phyloP scores from a whole-genome alignment of 2,888 invertebrate species.

The Drosophila bunnanda region DNA sequence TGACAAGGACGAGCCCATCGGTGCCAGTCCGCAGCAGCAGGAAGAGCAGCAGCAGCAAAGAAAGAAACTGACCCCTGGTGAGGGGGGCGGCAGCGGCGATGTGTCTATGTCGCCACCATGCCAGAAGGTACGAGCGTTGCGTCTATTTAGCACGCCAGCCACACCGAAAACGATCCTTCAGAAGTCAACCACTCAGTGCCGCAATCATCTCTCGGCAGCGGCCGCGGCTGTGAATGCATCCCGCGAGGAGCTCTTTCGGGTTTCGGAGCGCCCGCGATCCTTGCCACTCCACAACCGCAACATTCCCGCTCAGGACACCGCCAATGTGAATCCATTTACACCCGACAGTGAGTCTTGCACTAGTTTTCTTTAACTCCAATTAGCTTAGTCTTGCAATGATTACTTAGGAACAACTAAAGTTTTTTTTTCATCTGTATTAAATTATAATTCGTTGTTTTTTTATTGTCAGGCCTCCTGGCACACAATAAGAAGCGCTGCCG shows the following conservation, averaged over 20 bases:
- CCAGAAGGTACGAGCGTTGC: slow-evolving; percentile 87
- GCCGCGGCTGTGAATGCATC: slow-evolving; percentile 63
- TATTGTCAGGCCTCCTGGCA: slow-evolving; percentile 80
- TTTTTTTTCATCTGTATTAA: not conserved
- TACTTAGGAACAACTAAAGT: too few species aligned
- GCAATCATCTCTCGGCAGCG: slow-evolving; percentile 82
- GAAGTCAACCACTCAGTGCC: slow-evolving; percentile 86
- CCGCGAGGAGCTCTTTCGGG: slow-evolving; percentile 55
- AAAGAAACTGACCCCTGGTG: slow-evolving; percentile 22
- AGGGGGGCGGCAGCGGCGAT: slow-evolving; percentile 5
- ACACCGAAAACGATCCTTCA: slow-evolving; percentile 91
- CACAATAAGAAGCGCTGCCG: slow-evolving; percentile 84
- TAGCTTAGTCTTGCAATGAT: too few species aligned
- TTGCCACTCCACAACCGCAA: slow-evolving; percentile 82
- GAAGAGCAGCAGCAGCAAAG: slow-evolving; percentile 26
- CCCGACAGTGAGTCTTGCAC: slow-evolving; percentile 87
- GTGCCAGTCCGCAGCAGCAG: slow-evolving; percentile 55
- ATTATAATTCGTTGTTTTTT: not conserved
- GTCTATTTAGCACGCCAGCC: slow-evolving; percentile 93
- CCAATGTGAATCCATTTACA: slow-evolving; percentile 94
- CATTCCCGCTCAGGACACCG: slow-evolving; percentile 83
- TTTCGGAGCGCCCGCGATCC: slow-evolving; percentile 84
- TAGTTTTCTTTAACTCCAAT: not conserved
- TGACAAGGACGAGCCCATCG: slow-evolving; percentile 68
- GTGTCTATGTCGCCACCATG: slow-evolving; percentile 86